phyloP scores from a whole-genome alignment of 2,797 vertebrate genomes.

The Schizothorax lantsangensis region DNA sequence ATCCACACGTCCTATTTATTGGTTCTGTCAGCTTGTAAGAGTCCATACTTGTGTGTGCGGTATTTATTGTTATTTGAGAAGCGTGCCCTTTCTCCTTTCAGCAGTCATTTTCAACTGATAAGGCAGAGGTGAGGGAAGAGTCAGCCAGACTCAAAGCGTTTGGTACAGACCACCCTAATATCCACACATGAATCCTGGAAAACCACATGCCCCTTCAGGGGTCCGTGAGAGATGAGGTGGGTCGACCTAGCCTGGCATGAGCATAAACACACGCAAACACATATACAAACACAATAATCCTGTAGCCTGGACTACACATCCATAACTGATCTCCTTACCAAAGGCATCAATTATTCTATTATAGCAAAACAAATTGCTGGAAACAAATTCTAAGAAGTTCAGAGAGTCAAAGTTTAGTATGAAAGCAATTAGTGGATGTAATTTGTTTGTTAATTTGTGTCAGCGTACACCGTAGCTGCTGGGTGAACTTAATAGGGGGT shows the following conservation, averaged over 20 bases:
- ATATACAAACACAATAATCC: conserved; percentile 37
- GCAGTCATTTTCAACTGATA: conserved; percentile 54
- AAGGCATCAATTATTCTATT: conserved; percentile 30
- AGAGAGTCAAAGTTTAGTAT: conserved; percentile 14
- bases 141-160: conserved; percentile 47
- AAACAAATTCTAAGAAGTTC: conserved; percentile 8
- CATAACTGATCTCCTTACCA: conserved; percentile 22
- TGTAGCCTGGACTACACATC: neutral
- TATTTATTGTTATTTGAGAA: conserved; percentile 47
- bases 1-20: conserved; percentile 49
- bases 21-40: conserved; percentile 49
- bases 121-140: conserved; percentile 56
- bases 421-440: conserved; percentile 33
- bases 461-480: neutral
- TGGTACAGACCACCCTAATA: conserved; percentile 31
- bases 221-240: conserved; percentile 23
- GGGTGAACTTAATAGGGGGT: neutral
- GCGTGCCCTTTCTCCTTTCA: conserved; percentile 42
- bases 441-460: conserved; percentile 45
- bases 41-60: conserved; percentile 41
- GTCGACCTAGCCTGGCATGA: conserved; percentile 26
- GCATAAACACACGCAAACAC: conserved; percentile 31
- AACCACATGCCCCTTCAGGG: conserved; percentile 16
- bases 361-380: conserved; percentile 24
- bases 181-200: conserved; percentile 28